Percentiles rank a stretch among this genome's conserved stretches.
Evolutionary conservation across 2,888 invertebrate genomes (phyloP).

Genomic region (Eurytoma californica): DNA sequence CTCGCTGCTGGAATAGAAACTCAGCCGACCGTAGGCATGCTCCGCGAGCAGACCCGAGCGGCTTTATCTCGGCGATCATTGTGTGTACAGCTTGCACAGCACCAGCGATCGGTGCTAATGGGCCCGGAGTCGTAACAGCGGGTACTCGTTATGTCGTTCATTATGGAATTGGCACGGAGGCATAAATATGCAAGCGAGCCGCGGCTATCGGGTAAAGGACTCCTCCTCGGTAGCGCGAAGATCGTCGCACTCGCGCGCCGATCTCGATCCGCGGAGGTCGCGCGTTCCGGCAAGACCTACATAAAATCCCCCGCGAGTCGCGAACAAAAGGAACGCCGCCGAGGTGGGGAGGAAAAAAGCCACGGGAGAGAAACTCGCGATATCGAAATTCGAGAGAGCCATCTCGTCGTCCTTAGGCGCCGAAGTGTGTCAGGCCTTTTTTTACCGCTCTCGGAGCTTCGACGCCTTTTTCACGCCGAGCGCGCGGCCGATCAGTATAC

Average conservation of each 20-base stretch:
- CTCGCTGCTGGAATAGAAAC: no score
- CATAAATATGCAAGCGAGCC: slow-evolving; percentile 38
- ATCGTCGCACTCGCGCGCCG: slow-evolving; percentile 33
- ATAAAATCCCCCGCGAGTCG: slow-evolving; percentile 41
- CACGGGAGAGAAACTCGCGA: slow-evolving; percentile 34
- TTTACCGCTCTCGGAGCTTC: slow-evolving; percentile 8
- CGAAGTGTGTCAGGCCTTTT: slow-evolving; percentile 40
- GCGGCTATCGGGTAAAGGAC: slow-evolving; percentile 31
- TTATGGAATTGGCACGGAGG: slow-evolving; percentile 55
- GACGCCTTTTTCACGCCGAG: neutral
- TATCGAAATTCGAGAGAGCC: slow-evolving; percentile 45
- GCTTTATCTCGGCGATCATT: no score
- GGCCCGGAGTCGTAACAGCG: neutral
- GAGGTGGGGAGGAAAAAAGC: neutral
- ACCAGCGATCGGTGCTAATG: neutral
- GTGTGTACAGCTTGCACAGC: neutral
- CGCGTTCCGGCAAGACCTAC: slow-evolving; percentile 37
- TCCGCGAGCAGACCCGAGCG: no score
- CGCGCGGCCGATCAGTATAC: neutral
- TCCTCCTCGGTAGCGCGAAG: slow-evolving; percentile 13
- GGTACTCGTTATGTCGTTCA: slow-evolving; percentile 34
- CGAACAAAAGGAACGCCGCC: slow-evolving; percentile 30
- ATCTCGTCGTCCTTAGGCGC: slow-evolving; percentile 43
- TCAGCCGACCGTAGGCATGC: no score
- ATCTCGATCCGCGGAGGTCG: slow-evolving; percentile 42